Base-by-base conservation (phyloP, 1,140 invertebrate species). In the Cataglyphis hispanica region DNA sequence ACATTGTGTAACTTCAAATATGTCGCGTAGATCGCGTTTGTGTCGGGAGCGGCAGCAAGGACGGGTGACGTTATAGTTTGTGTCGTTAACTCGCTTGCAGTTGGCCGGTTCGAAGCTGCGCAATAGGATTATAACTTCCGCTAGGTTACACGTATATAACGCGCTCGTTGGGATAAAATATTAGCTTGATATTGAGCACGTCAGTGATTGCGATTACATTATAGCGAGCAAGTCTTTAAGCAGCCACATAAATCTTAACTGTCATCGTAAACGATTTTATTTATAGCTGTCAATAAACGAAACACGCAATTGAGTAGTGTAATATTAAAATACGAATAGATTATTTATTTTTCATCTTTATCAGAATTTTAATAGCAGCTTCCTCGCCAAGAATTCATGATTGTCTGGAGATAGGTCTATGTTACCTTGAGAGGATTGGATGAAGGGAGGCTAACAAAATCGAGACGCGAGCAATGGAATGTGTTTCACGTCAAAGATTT, bases 51-150 rank as follows among this genome's bases (percentile, higher is more conserved):
- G 74, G 27, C 34, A 27, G 37, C 19, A 19, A 40, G n/a, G 61
- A 7, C 4, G 27, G 58, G 16, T 40, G 31, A 80, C 76, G 76
- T 53, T 69, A 40, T 67, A 80, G 67, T 40, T 72, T 56, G 31
- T 40, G 19, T 43, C 37, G 53, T 40, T 83, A 83, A 83, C 53
- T 72, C 66, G 78, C 78, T 81, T 43, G 34, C 56, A 63, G 19
- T 22, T 10, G n/a, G 8, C 37, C 37, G 11, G 6, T 37, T 19
- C 37, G 25, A 83, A 74, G 43, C 27, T 60, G 53, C 25, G 22
- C 37, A 60, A 72, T 37, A 72, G 67, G 78, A 72, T 83, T 83
- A 83, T 43, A 83, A 83, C 78, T 83, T 83, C 50, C 27, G 25
- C 19, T 27, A n/a, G 63, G 13, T 80, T 80, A 43, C 37, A 56